Percentiles rank a stretch among this genome's conserved stretches.
phyloP scores from a whole-genome alignment of 2,888 invertebrate genomes.

The Ennomos erosarius region DNA sequence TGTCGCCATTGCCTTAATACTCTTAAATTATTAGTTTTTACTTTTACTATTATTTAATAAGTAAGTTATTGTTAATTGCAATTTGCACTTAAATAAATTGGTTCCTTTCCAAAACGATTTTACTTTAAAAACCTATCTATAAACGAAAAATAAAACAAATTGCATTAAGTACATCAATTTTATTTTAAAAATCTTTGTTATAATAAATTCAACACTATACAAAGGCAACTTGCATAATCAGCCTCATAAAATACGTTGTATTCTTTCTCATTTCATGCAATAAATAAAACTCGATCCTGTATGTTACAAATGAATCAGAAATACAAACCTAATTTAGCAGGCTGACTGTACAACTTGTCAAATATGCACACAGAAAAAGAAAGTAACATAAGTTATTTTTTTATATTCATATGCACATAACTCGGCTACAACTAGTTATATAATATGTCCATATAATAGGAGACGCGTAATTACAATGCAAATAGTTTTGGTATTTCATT shows the following conservation, averaged over 20 bases:
- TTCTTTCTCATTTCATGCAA: conserved; percentile 33
- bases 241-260: conserved; percentile 53
- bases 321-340: conserved; percentile 25
- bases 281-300: neutral
- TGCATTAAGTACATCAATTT: conserved; percentile 82
- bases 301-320: neutral
- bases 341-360: conserved; percentile 32
- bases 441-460: conserved; percentile 30
- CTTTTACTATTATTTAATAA: conserved; percentile 2
- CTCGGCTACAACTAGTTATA: conserved; percentile 21
- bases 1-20: conserved; percentile 14
- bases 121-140: neutral
- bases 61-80: conserved; percentile 13
- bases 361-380: conserved; percentile 33
- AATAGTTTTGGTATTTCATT: conserved; percentile 67
- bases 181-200: conserved; percentile 83
- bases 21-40: conserved; percentile 2
- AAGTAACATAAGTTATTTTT: conserved; percentile 49
- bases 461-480: conserved; percentile 53
- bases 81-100: conserved; percentile 13
- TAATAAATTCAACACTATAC: conserved; percentile 81
- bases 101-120: conserved; percentile 8
- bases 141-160: conserved; percentile 61
- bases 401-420: conserved; percentile 29
- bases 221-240: conserved; percentile 73